These are phyloP conservation scores for Octodon degus DNA, from an alignment of 2,113 vertebrate species.

Conservation along the genomic window DNA sequence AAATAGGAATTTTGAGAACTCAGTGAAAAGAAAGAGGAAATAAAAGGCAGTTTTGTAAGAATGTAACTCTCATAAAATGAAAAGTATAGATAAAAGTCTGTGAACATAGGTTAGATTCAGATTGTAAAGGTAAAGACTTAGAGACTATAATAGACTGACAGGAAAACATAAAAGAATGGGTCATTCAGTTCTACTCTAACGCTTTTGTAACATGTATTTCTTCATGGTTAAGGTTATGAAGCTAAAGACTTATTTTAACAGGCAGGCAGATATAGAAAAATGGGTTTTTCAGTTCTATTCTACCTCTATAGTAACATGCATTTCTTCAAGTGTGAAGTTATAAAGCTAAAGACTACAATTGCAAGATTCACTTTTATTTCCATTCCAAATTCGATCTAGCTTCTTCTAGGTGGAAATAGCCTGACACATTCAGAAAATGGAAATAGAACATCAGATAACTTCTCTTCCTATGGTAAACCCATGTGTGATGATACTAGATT, in stretches of 20 bases:
- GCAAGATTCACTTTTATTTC: not conserved
- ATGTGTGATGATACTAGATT: not conserved
- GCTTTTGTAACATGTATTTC: not conserved
- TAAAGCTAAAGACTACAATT: not conserved
- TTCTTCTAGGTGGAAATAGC: not conserved
- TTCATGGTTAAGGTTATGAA: not conserved
- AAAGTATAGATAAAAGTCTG: constrained; percentile 1
- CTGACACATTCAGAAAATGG: not conserved
- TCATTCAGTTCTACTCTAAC: not conserved
- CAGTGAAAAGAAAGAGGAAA: not conserved
- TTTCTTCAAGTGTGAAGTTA: not conserved
- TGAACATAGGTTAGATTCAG: not conserved
- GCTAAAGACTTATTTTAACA: not conserved
- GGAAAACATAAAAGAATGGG: not conserved
- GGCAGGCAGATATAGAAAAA: not conserved
- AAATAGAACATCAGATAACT: not conserved
- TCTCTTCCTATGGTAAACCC: not conserved
- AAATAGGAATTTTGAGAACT: not conserved
- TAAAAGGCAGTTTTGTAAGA: not conserved
- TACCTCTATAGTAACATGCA: not conserved
- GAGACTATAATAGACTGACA: not conserved
- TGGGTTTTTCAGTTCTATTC: not conserved
- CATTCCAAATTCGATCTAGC: not conserved
- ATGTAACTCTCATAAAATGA: not conserved
- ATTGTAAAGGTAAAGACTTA: not conserved